Evolutionary conservation across 2,113 vertebrate genomes (phyloP).

Genomic region (Trematocara marginatum): DNA sequence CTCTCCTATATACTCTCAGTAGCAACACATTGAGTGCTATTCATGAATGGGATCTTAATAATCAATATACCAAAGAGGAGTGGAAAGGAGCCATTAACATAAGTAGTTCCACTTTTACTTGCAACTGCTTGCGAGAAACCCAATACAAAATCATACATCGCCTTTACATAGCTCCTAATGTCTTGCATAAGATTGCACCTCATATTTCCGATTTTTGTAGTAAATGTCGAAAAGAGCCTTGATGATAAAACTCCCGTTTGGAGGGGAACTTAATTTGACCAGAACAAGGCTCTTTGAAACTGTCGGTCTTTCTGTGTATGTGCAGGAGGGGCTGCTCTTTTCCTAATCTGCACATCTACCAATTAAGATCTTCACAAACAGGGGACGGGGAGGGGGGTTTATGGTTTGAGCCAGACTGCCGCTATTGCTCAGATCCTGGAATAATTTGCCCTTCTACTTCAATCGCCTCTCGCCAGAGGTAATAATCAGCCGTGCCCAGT

Average conservation of each 20-base stretch:
- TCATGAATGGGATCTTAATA: too few relatives aligned
- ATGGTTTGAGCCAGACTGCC: background rate
- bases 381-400: background rate
- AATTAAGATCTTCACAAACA: constrained; percentile 36
- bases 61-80: too few relatives aligned
- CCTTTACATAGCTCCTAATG: too few relatives aligned
- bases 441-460: constrained; percentile 32
- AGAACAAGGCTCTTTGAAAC: constrained; percentile 6
- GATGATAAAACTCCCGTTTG: constrained; percentile 29
- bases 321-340: background rate
- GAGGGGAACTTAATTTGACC: constrained; percentile 10
- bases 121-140: too few relatives aligned
- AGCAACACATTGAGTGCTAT: too few relatives aligned
- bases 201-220: too few relatives aligned
- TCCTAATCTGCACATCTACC: constrained; percentile 24
- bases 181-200: too few relatives aligned
- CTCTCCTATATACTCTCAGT: too few relatives aligned
- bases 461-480: background rate
- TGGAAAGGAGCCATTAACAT: too few relatives aligned
- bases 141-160: too few relatives aligned
- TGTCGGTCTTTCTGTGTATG: background rate
- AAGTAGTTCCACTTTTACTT: too few relatives aligned
- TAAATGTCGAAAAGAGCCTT: background rate
- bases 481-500: constrained; percentile 11
- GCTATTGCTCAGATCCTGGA: background rate